Conservation (phyloP, 92 coral and sea anemone genomes). For the Zoanthus gigantus region DNA sequence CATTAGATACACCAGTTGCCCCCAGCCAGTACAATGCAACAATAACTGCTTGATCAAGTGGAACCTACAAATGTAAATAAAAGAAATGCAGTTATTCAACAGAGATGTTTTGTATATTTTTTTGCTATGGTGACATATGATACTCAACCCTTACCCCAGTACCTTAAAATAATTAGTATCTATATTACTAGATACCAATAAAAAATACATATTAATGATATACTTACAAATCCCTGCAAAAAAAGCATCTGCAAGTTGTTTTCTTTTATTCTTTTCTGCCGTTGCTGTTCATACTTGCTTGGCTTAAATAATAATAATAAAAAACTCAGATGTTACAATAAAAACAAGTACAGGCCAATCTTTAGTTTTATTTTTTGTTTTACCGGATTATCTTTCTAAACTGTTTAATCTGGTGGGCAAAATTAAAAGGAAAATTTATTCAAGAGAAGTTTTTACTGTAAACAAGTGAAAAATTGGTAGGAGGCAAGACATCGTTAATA, state of each 20-base stretch:
- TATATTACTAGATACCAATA: constrained; percentile 7
- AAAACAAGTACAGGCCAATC: constrained; percentile 32
- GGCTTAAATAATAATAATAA: constrained; percentile 25
- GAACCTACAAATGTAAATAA: constrained; percentile 31
- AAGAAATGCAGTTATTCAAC: constrained; percentile 11
- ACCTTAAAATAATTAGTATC: neutral
- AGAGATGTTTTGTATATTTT: constrained; percentile 9
- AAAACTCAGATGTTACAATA: constrained; percentile 22
- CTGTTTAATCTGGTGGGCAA: constrained; percentile 34
- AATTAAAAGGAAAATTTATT: constrained; percentile 20
- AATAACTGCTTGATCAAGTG: constrained; percentile 19
- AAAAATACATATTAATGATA: constrained; percentile 24
- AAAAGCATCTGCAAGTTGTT: constrained; percentile 12
- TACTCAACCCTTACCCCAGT: neutral
- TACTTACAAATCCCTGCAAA: constrained; percentile 34
- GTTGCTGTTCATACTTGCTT: constrained; percentile 21
- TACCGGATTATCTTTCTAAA: constrained; percentile 10
- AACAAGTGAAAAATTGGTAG: neutral
- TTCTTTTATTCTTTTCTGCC: neutral
- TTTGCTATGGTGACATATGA: constrained; percentile 13
- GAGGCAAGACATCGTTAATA: neutral
- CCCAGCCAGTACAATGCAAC: constrained; percentile 11
- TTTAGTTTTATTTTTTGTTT: neutral
- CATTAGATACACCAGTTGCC: neutral
- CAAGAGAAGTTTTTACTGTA: neutral